phyloP scores from a whole-genome alignment of 2,113 vertebrate genomes.

The Rhodinocichla rosea region DNA sequence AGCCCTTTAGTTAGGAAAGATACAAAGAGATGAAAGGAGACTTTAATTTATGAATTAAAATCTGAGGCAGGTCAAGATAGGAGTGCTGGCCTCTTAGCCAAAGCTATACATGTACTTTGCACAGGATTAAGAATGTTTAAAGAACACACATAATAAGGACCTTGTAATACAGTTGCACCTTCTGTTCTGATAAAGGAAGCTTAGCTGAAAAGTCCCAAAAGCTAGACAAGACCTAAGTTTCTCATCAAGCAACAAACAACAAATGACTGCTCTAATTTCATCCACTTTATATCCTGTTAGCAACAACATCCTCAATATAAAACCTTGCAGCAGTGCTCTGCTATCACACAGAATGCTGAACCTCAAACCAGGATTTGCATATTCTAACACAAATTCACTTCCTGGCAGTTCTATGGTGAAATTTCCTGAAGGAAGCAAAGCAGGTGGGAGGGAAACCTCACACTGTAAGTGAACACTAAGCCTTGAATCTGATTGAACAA shows the following conservation, averaged over 20 bases:
- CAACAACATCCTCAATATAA: background rate
- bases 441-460: background rate
- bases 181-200: background rate
- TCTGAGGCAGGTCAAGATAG: background rate
- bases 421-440: background rate
- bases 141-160: background rate
- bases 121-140: background rate
- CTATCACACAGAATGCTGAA: background rate
- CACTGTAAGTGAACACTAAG: background rate
- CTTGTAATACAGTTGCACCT: background rate
- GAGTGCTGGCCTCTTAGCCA: background rate
- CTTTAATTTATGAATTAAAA: background rate
- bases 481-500: background rate
- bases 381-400: background rate
- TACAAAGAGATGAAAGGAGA: background rate
- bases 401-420: background rate
- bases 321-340: background rate
- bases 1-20: background rate
- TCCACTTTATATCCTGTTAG: background rate
- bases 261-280: background rate
- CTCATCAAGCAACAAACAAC: background rate
- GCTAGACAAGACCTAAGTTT: background rate
- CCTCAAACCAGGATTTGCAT: background rate
- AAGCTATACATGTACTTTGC: background rate
- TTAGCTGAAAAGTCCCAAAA: background rate